Base-by-base conservation (phyloP, 2,113 vertebrate species). In the Naja naja region DNA sequence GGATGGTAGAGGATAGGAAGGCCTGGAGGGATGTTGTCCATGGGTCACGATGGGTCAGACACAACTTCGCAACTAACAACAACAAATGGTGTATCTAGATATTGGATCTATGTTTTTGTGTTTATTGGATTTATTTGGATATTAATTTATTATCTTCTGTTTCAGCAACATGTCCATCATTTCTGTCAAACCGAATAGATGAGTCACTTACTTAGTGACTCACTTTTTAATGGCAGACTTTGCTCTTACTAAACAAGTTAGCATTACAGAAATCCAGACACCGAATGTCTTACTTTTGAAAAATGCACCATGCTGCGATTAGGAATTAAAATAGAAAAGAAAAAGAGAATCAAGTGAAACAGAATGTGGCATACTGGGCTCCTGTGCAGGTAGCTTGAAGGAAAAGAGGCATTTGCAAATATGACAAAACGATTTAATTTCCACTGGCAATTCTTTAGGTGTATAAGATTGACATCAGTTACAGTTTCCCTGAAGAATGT, bases 371-470 rank as follows among this genome's bases (percentile, higher is more conserved):
- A 39, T 6, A 4, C 55, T 90, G 91, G 94, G 39, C 52, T 92
- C 47, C 58, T 90, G 22, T 93, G 86, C 16, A 95, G 90, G 12
- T 39, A 54, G n/a, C 60, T 96, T 87, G 8, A 34, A 93, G 53
- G 56, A 34, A 56, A 93, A 95, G 0, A 87, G 85, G 47, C 9
- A 11, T 34, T 95, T 93, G 25, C 34, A 94, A 95, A 93, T 86
- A 27, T 93, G 91, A 85, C 47, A 94, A 94, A 96, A 94, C 85
- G 93, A 47, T 95, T 95, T 96, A 94, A 93, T 96, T 95, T 95
- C 58, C 53, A 81, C 47, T 81, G 94, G 90, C 92, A 95, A 95
- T 81, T 96, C 95, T 94, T 96, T 88, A 95, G 39, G 6, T 60
- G 49, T 64, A 4, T 90, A 64, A 89, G 25, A 93, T 0, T 93